Evolutionary conservation across 1,140 invertebrate genomes (phyloP).

Genomic region (Palaemon carinicauda): DNA sequence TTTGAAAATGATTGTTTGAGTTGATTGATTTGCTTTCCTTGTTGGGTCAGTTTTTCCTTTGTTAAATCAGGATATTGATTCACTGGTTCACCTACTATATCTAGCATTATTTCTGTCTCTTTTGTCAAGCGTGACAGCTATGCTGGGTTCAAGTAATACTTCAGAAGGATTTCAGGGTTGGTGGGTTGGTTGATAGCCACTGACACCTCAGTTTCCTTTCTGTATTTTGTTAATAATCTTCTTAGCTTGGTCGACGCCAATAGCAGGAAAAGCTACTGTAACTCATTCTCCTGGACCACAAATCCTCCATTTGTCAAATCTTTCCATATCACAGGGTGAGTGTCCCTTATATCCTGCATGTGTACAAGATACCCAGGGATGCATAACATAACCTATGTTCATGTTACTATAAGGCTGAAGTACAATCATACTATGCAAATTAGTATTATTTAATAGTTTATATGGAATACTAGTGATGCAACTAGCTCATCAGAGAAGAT

Average conservation of each 20-base stretch:
- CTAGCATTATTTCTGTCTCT: neutral
- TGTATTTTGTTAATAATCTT: neutral
- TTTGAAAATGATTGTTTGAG: neutral
- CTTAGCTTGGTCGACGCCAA: neutral
- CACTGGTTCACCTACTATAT: neutral
- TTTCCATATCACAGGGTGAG: neutral
- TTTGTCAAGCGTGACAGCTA: neutral
- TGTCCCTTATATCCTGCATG: neutral
- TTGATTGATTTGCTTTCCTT: neutral
- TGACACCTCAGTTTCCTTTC: neutral
- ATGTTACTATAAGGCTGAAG: too few relatives aligned
- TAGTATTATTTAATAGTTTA: too few relatives aligned
- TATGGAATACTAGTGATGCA: too few relatives aligned
- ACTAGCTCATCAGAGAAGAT: too few relatives aligned
- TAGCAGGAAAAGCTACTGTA: neutral
- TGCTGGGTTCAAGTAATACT: neutral
- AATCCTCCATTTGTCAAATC: neutral
- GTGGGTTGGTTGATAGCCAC: slow-evolving; percentile 4
- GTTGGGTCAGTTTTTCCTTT: neutral
- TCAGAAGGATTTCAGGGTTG: neutral
- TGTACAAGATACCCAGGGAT: neutral
- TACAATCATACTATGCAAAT: too few relatives aligned
- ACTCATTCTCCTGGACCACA: neutral
- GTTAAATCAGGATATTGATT: neutral
- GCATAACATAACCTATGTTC: neutral